Base-by-base conservation (phyloP, 2,888 invertebrate genomes). In the Acronicta leporina region DNA sequence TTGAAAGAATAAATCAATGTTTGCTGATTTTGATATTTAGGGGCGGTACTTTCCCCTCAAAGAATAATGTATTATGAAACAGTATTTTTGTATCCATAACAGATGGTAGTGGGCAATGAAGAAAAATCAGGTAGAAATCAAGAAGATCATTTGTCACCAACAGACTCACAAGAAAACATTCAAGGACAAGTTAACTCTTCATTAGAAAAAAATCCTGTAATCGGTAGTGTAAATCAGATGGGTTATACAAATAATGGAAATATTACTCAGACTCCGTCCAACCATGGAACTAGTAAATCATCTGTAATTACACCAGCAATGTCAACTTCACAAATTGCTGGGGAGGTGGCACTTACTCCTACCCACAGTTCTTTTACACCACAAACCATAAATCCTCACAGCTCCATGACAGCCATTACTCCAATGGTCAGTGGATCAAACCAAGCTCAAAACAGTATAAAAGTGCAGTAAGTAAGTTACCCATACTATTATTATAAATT, bases 401-500 rank as follows among this genome's bases (percentile, higher is more conserved):
- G 90, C 75, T 89, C 92, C 53, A 95, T 96, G 89, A 85, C 91
- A 35, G 93, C 95, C 45, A 84, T 95, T 42, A 95, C 95, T 16
- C 94, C 95, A 10, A 90, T 94, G 83, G 88, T 94, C 2, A 91
- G 95, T 78, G 95, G 95, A 14, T 92, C 94, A 6, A 95, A 91
- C 80, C 95, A 96, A 85, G 95, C 95, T 4, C 95, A 94, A 69
- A 95, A 94, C 73, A 95, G 95, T 73, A 94, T 96, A 14, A 95
- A 95, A 87, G 83, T 96, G 62, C 96, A 96, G 96, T 96, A 86
- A 96, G 96, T 96, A 86, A 92, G 95, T 83, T 57, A 42, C 33
- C 38, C 20, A 20, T 13, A 13, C 5, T 67, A 6, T 44, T 47
- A 11, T 0, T 15, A 41, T 41, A 4, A 8, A 20, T 20, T 2